Conservation (phyloP, 1,140 invertebrate genomes). For the Agrypnia vestita region DNA sequence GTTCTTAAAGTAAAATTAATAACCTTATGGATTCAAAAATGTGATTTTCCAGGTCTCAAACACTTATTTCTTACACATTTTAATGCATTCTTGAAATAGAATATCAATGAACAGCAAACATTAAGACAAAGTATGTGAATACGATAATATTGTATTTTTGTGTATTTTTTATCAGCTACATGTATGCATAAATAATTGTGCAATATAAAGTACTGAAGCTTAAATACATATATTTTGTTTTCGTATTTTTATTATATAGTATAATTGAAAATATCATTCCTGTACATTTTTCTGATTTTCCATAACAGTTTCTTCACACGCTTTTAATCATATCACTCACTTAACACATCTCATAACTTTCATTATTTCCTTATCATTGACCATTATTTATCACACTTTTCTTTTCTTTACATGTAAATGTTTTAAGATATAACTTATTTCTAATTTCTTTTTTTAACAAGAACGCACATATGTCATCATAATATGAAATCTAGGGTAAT, state of each 20-base stretch:
- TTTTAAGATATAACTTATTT: not conserved
- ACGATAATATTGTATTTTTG: not conserved
- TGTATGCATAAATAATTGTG: constrained; percentile 27
- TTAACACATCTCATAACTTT: not conserved
- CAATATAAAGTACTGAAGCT: constrained; percentile 32
- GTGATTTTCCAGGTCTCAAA: no score
- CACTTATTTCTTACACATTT: no score
- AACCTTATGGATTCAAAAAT: no score
- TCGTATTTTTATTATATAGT: constrained; percentile 16
- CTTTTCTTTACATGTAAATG: not conserved
- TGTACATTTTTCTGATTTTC: constrained; percentile 2
- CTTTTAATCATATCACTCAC: constrained; percentile 1
- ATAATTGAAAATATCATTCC: constrained; percentile 38
- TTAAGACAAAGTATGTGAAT: constrained; percentile 8
- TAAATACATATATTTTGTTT: not conserved
- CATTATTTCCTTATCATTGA: constrained; percentile 4
- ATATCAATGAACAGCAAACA: not conserved
- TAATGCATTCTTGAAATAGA: no score
- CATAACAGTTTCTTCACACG: constrained; percentile 17
- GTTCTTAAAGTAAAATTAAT: no score
- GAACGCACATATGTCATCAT: constrained; percentile 17
- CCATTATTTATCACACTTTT: constrained; percentile 32
- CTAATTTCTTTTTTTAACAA: not conserved
- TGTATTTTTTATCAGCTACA: constrained; percentile 24
- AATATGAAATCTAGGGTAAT: constrained; percentile 37